Evolutionary conservation across 35 echinoderm and acorn worm genomes (phyloP), one percentile per base, ranked within the genome.

Genomic region (Antedon bifida): DNA sequence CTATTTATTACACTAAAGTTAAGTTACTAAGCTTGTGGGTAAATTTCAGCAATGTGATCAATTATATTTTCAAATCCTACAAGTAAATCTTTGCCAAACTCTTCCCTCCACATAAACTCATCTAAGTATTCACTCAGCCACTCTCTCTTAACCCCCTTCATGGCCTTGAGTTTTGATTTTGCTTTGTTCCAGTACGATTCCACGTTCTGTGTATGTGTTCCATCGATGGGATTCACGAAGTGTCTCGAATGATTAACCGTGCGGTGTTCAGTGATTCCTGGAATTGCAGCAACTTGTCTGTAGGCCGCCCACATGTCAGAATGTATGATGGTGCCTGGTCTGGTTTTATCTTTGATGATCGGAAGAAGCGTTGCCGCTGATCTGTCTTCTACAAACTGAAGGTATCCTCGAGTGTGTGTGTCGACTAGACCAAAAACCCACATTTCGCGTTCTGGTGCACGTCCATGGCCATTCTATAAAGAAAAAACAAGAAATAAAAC

Each of bases 181-280:
- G 77, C 77, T 31, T 77, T 77, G 0, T 73, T 36, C 88, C 88
- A 86, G 76, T 86, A 86, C 21, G 55, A 34, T 3, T 85, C 87
- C 1, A 89, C 51, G 34, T 36, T 26, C 80, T 89, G 34, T 0
- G 88, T 81, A 44, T 78, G 35, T 0, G 81, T 83, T 23, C 84
- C 83, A 3, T 75, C 85, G 0, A n/a, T 42, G 46, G 78, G 84
- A 33, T 86, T 79, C 13, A 90, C 82, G 35, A 86, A 90, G 36
- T 90, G 76, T 1, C 77, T 36, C 28, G 45, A 81, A 36, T 90
- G 88, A 55, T 90, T 90, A 0, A 86, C 88, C 11, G 84, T 86
- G 0, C 29, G 0, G 12, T 85, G 82, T 13, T 73, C 75, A 44
- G 30, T 51, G 26, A 36, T 39, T 3, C 81, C 87, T 17, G 73